Base-by-base conservation (phyloP, 30 jellyfish, hydroid and myxozoan genomes). In the Aurelia sp. region DNA sequence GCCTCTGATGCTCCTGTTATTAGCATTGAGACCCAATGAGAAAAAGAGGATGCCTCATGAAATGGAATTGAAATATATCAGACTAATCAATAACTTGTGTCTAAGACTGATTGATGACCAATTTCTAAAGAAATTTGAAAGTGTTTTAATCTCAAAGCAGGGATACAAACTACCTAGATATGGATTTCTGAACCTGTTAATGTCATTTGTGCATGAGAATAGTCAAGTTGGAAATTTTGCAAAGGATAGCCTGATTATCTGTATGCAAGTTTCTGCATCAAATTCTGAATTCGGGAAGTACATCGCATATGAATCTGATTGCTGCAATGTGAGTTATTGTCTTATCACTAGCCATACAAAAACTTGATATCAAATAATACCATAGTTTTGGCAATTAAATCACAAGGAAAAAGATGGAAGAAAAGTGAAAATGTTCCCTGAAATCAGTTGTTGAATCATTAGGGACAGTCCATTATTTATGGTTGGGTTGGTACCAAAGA, bases 11-110 rank as follows among this genome's bases (percentile, higher is more conserved):
- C 66, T 93, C 65, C 63, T 93, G 48, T 68, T 93, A 51, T 72
- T 93, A 10, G 95, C 98, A 7, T 77, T 93, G 19, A 67, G 90
- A 59, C 98, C 98, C 44, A 84, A 91, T 53, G 98, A 93, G 21
- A 87, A 84, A 76, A 96, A 95, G 19, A 75, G 85, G 64, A 72
- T 87, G 79, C 98, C 98, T 30, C 92, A 38, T 58, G 97, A 88
- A 24, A 65, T 93, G 80, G 98, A 93, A 67, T 21, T 51, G 59
- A 38, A 74, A 22, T 93, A 93, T 67, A 80, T 93, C 33, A 84
- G 68, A 21, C 71, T 93, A 52, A 55, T 93, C 35, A 88, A 85
- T 75, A 80, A 78, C 67, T 53, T 93, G 61, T 67, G 96, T 40
- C 51, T 64, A 55, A 85, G 98, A 24, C 88, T 93, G 44, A 67